Conservation (phyloP, 2,888 invertebrate species). For the Erebia aethiops region DNA sequence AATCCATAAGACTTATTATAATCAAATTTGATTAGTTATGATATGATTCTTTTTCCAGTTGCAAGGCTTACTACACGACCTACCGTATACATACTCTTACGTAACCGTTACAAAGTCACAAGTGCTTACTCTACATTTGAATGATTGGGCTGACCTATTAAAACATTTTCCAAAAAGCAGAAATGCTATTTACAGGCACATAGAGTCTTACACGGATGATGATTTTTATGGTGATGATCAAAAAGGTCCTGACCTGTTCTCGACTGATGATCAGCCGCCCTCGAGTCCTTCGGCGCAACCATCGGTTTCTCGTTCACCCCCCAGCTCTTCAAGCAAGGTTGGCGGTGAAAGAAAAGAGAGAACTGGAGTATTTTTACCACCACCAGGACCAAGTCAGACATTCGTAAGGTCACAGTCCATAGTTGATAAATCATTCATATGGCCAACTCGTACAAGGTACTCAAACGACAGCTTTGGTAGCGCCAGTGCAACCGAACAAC, state of each 20-base stretch:
- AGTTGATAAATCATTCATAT: constrained; percentile 2
- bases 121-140: constrained; percentile 59
- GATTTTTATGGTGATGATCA: constrained; percentile 16
- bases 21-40: background rate
- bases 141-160: constrained; percentile 64
- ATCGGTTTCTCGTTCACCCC: background rate
- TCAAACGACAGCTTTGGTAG: background rate
- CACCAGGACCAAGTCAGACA: constrained; percentile 13
- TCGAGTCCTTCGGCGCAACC: background rate
- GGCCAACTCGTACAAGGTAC: constrained; percentile 11
- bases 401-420: constrained; percentile 10
- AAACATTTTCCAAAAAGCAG: constrained; percentile 62
- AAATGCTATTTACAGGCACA: constrained; percentile 50
- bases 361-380: background rate
- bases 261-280: background rate
- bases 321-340: background rate
- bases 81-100: constrained; percentile 60
- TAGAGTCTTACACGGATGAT: constrained; percentile 28
- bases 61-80: constrained; percentile 59
- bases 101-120: constrained; percentile 57
- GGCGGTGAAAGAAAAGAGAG: background rate
- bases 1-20: background rate
- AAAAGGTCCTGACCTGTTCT: background rate
- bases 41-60: constrained; percentile 48
- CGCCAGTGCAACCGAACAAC: background rate